Conservation (phyloP, 2,113 vertebrate species). For the Delphinapterus leucas region DNA sequence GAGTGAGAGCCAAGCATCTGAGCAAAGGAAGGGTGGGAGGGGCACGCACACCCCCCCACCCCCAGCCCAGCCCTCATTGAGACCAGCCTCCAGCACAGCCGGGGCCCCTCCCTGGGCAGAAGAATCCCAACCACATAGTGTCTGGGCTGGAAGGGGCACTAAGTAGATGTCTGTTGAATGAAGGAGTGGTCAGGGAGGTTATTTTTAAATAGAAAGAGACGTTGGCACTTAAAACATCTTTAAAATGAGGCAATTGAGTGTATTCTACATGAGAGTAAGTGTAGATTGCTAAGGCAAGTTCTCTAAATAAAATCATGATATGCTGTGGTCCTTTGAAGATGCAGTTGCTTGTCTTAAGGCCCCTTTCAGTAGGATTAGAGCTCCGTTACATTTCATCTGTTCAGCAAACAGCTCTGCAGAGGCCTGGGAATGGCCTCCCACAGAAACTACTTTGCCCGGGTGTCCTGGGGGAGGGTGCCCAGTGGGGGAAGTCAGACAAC, state of each 20-base stretch:
- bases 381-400: not conserved
- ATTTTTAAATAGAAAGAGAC: not conserved
- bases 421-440: not conserved
- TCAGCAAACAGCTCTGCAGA: not conserved
- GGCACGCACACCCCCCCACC: no score
- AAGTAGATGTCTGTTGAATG: not conserved
- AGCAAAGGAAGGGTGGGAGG: no score
- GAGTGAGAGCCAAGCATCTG: not conserved
- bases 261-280: not conserved
- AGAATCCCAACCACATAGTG: not conserved
- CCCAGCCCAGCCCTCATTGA: no score
- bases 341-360: not conserved
- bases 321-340: not conserved
- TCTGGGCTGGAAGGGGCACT: not conserved
- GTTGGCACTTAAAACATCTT: not conserved
- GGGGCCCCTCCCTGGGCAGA: not conserved
- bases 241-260: not conserved
- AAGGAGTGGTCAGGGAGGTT: not conserved
- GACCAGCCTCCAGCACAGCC: no score
- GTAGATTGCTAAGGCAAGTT: slow-evolving; percentile 18
- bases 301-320: not conserved
- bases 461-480: not conserved
- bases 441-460: not conserved
- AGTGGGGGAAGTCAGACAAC: not conserved
- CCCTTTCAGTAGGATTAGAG: not conserved